Conservation (phyloP, 1,140 invertebrate genomes). For the Brachionus koreanus region DNA sequence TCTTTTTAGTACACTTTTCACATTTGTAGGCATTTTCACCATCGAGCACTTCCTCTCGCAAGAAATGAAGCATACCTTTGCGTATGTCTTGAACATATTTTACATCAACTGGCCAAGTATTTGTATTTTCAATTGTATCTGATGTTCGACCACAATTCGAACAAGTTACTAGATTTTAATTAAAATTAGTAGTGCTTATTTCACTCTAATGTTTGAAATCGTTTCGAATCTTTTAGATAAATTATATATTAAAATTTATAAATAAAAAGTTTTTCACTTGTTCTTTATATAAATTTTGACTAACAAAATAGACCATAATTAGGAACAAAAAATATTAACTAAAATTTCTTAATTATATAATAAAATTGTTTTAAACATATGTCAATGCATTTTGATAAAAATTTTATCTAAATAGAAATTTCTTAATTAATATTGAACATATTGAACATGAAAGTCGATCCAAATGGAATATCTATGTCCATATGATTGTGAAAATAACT, state of each 20-base stretch:
- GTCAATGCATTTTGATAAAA: too few relatives aligned
- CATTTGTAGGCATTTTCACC: conserved; percentile 78
- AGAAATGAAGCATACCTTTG: conserved; percentile 53
- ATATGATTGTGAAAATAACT: too few relatives aligned
- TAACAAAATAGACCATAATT: background rate
- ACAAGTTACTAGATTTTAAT: background rate
- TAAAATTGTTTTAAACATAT: too few relatives aligned
- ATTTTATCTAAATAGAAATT: too few relatives aligned
- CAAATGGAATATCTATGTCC: too few relatives aligned
- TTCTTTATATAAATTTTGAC: background rate
- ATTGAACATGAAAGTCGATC: too few relatives aligned
- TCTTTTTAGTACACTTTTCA: conserved; percentile 61
- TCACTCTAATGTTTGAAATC: background rate
- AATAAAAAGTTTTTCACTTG: background rate
- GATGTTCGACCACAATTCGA: conserved; percentile 19
- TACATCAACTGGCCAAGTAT: conserved; percentile 34
- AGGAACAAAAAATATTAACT: too few relatives aligned
- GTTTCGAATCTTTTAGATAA: background rate
- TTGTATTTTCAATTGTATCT: conserved; percentile 30
- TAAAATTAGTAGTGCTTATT: background rate
- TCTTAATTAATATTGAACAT: too few relatives aligned
- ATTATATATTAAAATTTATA: background rate
- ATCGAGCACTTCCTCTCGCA: conserved; percentile 62
- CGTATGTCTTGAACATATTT: conserved; percentile 24
- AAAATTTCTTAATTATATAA: too few relatives aligned